Conservation (phyloP, 2,888 invertebrate species). For the Heterodera filipjevi region DNA sequence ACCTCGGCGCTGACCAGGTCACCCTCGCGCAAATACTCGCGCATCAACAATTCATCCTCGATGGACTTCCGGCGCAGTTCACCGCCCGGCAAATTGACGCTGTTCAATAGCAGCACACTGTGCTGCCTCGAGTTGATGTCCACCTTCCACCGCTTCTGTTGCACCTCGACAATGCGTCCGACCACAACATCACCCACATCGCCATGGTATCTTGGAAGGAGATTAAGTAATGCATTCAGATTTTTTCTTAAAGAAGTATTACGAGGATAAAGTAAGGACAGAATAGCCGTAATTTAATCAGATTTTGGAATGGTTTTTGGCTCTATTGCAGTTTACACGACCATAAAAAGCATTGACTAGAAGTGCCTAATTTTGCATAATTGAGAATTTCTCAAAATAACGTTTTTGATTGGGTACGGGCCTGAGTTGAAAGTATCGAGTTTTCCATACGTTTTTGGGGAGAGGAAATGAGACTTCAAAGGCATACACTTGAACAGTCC, state of each 20-base stretch:
- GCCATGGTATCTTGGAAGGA: constrained; percentile 68
- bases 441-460: too few relatives aligned
- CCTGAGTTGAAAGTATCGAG: too few relatives aligned
- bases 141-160: constrained; percentile 70
- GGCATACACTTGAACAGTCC: too few relatives aligned
- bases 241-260: not conserved
- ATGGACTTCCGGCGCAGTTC: constrained; percentile 78
- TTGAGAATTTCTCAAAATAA: too few relatives aligned
- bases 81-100: constrained; percentile 92
- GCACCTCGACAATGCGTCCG: constrained; percentile 89
- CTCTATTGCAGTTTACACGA: too few relatives aligned
- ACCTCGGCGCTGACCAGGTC: constrained; percentile 83
- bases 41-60: constrained; percentile 97
- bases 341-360: too few relatives aligned
- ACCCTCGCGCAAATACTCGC: constrained; percentile 88
- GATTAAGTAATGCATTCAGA: not conserved
- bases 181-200: constrained; percentile 97
- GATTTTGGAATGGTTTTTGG: too few relatives aligned
- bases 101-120: constrained; percentile 82
- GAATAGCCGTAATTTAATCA: too few relatives aligned
- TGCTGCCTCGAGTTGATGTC: constrained; percentile 82
- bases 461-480: too few relatives aligned
- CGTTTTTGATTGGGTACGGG: too few relatives aligned
- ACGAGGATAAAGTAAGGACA: too few relatives aligned
- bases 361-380: too few relatives aligned